Conservation (phyloP, 2,888 invertebrate species). For the Taenaris catops region DNA sequence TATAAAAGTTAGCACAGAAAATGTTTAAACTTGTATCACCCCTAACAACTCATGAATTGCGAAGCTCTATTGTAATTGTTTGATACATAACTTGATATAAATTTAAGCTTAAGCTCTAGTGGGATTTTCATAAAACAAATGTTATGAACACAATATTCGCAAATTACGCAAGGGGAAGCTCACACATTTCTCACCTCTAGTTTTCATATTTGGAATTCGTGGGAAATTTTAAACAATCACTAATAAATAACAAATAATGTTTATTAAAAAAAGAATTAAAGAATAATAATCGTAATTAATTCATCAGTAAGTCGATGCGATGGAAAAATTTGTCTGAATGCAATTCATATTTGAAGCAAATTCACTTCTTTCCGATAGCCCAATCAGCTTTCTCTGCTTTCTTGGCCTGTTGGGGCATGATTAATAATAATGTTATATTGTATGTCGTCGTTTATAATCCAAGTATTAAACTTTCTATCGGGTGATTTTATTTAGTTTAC, state of each 20-base stretch:
- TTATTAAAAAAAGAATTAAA: slow-evolving; percentile 39
- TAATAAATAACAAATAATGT: slow-evolving; percentile 45
- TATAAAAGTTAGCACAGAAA: slow-evolving; percentile 31
- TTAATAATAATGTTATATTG: slow-evolving; percentile 29
- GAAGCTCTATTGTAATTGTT: slow-evolving; percentile 41
- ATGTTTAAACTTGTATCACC: slow-evolving; percentile 25
- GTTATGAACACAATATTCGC: slow-evolving; percentile 19
- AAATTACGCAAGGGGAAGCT: slow-evolving; percentile 35
- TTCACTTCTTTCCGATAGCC: slow-evolving; percentile 83
- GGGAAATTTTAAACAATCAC: slow-evolving; percentile 36
- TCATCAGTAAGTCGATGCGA: slow-evolving; percentile 33
- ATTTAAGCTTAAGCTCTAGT: slow-evolving; percentile 25
- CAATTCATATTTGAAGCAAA: slow-evolving; percentile 19
- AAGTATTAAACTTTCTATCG: too few relatives aligned
- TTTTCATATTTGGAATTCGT: slow-evolving; percentile 31
- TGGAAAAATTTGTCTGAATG: slow-evolving; percentile 33
- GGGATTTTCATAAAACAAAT: slow-evolving; percentile 21
- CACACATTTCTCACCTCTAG: slow-evolving; percentile 62
- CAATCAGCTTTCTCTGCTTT: slow-evolving; percentile 87
- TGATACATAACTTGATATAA: slow-evolving; percentile 19
- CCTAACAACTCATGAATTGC: slow-evolving; percentile 34
- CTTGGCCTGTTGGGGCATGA: slow-evolving; percentile 84
- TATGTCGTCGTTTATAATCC: too few relatives aligned
- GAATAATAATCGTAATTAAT: slow-evolving; percentile 45
- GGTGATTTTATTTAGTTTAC: too few relatives aligned